Conservation (phyloP, 2,797 vertebrate species). For the Acridotheres tristis region DNA sequence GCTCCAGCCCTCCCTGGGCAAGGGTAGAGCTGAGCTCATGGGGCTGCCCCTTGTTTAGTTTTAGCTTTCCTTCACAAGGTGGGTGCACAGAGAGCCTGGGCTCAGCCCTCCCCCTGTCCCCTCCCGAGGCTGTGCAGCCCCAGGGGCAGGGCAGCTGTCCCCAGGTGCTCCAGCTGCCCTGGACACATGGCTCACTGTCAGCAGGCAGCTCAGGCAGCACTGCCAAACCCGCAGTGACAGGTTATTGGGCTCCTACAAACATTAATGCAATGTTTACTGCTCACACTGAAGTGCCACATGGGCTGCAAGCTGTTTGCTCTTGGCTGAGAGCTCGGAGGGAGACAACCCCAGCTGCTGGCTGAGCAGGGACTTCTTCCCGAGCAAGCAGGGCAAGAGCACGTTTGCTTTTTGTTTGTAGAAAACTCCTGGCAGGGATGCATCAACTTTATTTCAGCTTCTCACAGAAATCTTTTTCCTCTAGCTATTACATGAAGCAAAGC, state of each 20-base stretch:
- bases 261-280: slow-evolving; percentile 8
- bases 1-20: background rate
- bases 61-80: background rate
- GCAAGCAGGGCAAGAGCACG: rapidly evolving
- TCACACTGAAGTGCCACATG: slow-evolving; percentile 29
- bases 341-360: background rate
- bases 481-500: rapidly evolving
- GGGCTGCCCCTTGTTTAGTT: background rate
- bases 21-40: background rate
- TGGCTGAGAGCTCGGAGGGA: background rate
- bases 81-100: background rate
- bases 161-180: background rate
- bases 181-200: background rate
- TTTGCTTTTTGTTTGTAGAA: background rate
- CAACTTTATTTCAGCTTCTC: background rate
- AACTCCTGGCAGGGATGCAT: background rate
- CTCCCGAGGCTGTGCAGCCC: rapidly evolving
- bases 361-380: background rate
- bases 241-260: slow-evolving; percentile 12
- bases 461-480: background rate
- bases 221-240: slow-evolving; percentile 37
- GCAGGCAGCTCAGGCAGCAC: background rate
- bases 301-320: slow-evolving; percentile 61
- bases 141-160: background rate
- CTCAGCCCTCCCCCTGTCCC: rapidly evolving